These are phyloP conservation scores for Acomys russatus DNA, from an alignment of 2,797 vertebrate genomes.

Conservation along the genomic window DNA sequence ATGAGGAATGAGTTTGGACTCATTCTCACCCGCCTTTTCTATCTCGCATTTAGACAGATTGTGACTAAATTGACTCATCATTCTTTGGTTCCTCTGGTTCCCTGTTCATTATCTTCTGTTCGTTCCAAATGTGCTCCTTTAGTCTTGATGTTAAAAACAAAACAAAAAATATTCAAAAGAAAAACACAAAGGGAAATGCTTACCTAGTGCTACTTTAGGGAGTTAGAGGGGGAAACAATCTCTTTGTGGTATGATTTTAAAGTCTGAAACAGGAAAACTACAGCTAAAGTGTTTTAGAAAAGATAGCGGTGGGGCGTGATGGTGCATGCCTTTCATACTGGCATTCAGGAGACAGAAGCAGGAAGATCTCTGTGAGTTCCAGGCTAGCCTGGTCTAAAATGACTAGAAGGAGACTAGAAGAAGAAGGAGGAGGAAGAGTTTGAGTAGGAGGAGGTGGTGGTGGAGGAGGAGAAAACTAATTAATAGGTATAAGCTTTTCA, in stretches of 20 bases:
- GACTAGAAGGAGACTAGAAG: background rate
- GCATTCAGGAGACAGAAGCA: background rate
- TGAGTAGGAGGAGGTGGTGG: too few relatives aligned
- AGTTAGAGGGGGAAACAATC: background rate
- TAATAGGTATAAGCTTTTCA: background rate
- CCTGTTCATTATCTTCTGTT: slow-evolving; percentile 7
- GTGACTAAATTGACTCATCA: slow-evolving; percentile 10
- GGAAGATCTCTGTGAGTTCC: background rate
- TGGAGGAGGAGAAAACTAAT: background rate
- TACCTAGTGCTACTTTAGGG: background rate
- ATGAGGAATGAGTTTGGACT: background rate
- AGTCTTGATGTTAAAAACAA: background rate
- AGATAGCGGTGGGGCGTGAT: background rate
- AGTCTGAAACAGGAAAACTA: background rate
- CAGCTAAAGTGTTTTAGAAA: background rate
- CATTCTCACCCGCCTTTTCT: background rate
- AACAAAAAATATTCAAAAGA: background rate
- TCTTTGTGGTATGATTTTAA: background rate
- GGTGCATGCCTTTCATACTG: background rate
- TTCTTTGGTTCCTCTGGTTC: background rate
- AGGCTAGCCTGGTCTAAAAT: background rate
- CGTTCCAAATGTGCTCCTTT: slow-evolving; percentile 30
- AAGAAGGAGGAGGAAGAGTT: rapidly evolving
- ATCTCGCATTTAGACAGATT: background rate
- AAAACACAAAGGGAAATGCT: background rate